phyloP scores from a whole-genome alignment of 2,888 invertebrate species.

The Cataglyphis albicans region DNA sequence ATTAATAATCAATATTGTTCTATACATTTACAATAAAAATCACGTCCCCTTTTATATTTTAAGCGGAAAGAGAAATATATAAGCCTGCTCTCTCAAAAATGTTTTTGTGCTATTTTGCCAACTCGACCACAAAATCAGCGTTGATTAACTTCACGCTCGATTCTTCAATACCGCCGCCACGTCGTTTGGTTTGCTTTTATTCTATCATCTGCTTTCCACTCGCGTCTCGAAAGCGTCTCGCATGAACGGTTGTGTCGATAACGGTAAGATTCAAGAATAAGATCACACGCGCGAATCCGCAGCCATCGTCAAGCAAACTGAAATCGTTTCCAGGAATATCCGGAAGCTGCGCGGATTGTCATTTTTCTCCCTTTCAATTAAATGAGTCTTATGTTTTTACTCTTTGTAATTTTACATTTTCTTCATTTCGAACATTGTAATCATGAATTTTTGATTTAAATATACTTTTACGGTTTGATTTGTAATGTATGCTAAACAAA shows the following conservation, averaged over 20 bases:
- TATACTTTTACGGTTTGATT: not conserved
- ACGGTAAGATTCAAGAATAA: slow-evolving; percentile 49
- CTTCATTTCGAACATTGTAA: not conserved
- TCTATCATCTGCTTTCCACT: slow-evolving; percentile 43
- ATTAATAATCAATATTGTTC: not conserved
- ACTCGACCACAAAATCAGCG: not conserved
- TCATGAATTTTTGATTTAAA: not conserved
- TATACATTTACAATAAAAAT: not conserved
- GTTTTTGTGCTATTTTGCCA: slow-evolving; percentile 22
- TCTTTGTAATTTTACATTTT: not conserved
- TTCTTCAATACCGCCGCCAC: slow-evolving; percentile 12
- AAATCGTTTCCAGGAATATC: slow-evolving; percentile 15
- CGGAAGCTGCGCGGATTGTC: slow-evolving; percentile 1
- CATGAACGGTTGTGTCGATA: slow-evolving; percentile 41
- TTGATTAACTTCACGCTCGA: slow-evolving; percentile 30
- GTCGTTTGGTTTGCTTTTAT: slow-evolving; percentile 25
- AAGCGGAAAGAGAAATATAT: not conserved
- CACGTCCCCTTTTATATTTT: not conserved
- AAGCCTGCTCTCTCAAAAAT: not conserved
- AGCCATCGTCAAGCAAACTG: slow-evolving; percentile 18
- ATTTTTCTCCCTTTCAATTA: not conserved
- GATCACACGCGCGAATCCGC: not conserved
- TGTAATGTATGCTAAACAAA: not conserved
- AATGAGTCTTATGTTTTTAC: not conserved
- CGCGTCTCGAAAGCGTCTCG: slow-evolving; percentile 35